Base-by-base conservation (phyloP, 1,140 invertebrate genomes). In the Macrostomum lignano region DNA sequence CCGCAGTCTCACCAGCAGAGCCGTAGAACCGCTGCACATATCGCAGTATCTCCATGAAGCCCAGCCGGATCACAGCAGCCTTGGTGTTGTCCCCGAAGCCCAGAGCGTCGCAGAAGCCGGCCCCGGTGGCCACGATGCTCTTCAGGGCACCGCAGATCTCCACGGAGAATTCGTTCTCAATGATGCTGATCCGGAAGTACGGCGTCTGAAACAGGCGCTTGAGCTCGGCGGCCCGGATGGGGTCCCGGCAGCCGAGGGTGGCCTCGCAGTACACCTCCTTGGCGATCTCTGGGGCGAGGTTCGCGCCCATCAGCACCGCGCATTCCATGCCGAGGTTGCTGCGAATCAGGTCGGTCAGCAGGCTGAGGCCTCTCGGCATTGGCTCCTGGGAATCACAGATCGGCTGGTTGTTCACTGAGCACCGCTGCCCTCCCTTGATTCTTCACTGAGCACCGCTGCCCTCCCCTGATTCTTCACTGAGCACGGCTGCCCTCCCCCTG, bases 101-200 rank as follows among this genome's bases (percentile, higher is more conserved):
- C 4, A 96, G 58, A 14, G 91, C 91, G 55, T 96, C 91, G 2
- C 79, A 72, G 52, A 98, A 91, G 29, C 91, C 91, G 35, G 88
- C 86, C 25, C 76, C 91, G 40, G 82, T 82, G 7, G 84, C 91
- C 2, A 98, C 88, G 44, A 98, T 84, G 59, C 98, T 94, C 77
- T 98, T 98, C 7, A 98, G 62, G 37, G 88, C 91, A 24, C 91
- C 91, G 57, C 88, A 98, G 32, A 93, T 69, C 66, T 98, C 91
- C 3, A 96, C 86, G 11, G 84, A 76, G 45, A 82, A 72, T 30
- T 73, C 72, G 61, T 98, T 88, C 41, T 82, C 71, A 0, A 91
- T 82, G 1, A 94, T 78, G 11, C 81, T 75, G 1, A 96, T 82
- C 40, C 84, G 64, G 63, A 98, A 98, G 55, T 91, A 77, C 23